Percentiles rank a stretch among this genome's conserved stretches.
Evolutionary conservation across 1,140 invertebrate species (phyloP).

Genomic region (Agrilus planipennis): DNA sequence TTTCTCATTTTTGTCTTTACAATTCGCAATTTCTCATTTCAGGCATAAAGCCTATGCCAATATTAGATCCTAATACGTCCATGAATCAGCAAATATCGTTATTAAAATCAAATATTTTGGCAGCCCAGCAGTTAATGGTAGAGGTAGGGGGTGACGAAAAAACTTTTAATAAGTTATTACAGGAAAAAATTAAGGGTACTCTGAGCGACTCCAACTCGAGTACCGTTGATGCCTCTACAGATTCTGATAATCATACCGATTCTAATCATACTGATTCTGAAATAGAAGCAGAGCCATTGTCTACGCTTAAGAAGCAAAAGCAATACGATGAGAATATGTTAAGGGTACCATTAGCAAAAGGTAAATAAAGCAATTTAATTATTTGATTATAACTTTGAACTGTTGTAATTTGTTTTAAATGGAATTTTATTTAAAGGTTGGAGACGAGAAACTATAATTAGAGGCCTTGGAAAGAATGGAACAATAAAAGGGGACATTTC

Average conservation of each 20-base stretch:
- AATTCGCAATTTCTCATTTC: too few species aligned
- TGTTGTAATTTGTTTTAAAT: slow-evolving; percentile 3
- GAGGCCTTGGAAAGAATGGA: slow-evolving; percentile 66
- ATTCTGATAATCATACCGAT: slow-evolving; percentile 42
- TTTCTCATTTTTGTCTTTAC: too few species aligned
- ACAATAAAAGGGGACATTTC: slow-evolving; percentile 76
- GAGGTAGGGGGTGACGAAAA: slow-evolving; percentile 40
- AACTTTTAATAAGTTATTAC: slow-evolving; percentile 30
- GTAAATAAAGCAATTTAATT: slow-evolving; percentile 11
- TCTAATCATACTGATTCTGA: slow-evolving; percentile 37
- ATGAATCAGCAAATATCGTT: slow-evolving; percentile 47
- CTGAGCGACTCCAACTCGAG: slow-evolving; percentile 36
- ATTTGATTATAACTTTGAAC: background rate
- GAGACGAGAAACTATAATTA: slow-evolving; percentile 80
- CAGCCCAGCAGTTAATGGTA: slow-evolving; percentile 41
- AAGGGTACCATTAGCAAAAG: slow-evolving; percentile 61
- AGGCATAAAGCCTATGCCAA: slow-evolving; percentile 46
- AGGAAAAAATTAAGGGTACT: slow-evolving; percentile 41
- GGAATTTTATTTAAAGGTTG: slow-evolving; percentile 44
- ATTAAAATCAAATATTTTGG: slow-evolving; percentile 46
- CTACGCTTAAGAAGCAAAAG: slow-evolving; percentile 34
- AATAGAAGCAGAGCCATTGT: slow-evolving; percentile 30
- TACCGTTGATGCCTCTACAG: slow-evolving; percentile 39
- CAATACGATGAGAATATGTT: slow-evolving; percentile 49
- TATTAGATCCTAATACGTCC: slow-evolving; percentile 42